A percentile compares a stretch with the other conserved stretches of the same genome.
Evolutionary conservation across 2,113 vertebrate species (phyloP).

Genomic region (Ctenodactylus gundi): DNA sequence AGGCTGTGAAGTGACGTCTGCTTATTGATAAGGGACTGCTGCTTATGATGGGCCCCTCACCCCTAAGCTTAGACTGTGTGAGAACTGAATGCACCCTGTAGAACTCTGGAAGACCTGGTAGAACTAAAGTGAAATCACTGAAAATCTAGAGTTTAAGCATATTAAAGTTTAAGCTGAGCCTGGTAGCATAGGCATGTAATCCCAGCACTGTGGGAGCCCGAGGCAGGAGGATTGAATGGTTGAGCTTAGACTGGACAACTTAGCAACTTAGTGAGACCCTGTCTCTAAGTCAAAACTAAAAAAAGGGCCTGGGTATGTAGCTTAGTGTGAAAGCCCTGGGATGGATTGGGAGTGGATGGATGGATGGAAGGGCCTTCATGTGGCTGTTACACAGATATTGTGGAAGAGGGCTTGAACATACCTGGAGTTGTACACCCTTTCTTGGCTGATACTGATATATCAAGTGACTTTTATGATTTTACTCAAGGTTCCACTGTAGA

Average conservation of each 20-base stretch:
- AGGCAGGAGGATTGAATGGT: too few relatives aligned
- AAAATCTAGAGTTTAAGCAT: neutral
- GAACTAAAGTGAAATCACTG: neutral
- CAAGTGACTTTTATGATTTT: neutral
- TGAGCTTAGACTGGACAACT: too few relatives aligned
- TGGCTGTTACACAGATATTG: neutral
- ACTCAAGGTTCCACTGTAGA: neutral
- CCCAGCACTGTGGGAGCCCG: too few relatives aligned
- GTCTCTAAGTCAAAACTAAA: too few relatives aligned
- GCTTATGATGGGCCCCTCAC: neutral
- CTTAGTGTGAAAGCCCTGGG: too few relatives aligned
- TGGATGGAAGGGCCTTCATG: too few relatives aligned
- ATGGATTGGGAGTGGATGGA: too few relatives aligned
- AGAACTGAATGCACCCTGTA: neutral
- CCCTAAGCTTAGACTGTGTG: neutral
- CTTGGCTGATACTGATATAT: neutral
- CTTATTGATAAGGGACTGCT: neutral
- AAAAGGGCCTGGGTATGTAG: too few relatives aligned
- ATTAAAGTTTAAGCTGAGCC: too few relatives aligned
- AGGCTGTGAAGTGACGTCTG: neutral
- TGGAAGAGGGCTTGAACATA: neutral
- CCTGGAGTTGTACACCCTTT: neutral
- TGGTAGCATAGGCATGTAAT: too few relatives aligned
- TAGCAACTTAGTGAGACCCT: too few relatives aligned
- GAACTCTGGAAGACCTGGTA: neutral